Evolutionary conservation across 2,888 invertebrate species (phyloP), one percentile per base, ranked within the genome.

Genomic region (Noctua janthina): DNA sequence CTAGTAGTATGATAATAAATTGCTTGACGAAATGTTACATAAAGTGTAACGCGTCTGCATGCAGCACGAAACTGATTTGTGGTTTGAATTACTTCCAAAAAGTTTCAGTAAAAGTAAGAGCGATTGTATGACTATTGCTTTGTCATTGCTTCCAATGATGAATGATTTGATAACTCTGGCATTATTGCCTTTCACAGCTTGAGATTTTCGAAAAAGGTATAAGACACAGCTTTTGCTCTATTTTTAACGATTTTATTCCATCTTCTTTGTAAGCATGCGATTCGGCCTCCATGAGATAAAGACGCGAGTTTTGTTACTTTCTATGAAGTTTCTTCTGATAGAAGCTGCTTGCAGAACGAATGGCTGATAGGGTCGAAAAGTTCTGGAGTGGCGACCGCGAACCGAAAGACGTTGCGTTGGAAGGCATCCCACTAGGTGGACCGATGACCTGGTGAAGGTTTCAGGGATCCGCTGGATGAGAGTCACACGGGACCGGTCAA

Each of bases 101-200:
- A 49, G 66, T 54, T 64, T 70, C 20, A 81, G 62, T 56, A 77
- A 81, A 81, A 70, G 84, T 81, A 39, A 64, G 3, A 81, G 62
- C 20, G 11, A 70, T n/a, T 51, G 35, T 56, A n/a, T 13, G 13
- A 39, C 35, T 62, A 29, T 51, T 64, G 78, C 69, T 64, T 78
- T 54, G 56, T 78, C 69, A 83, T 62, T 78, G 17, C 0, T 35
- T 76, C 17, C 46, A 81, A 70, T 56, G 69, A 78, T 84, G 49
- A 64, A 56, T 56, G 17, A 78, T 70, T 78, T 56, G 69, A 66
- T 78, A 70, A 43, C 62, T 54, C 46, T 2, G 11, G 2, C 10
- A 2, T 46, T 46, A 83, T 64, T 81, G 39, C 78, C 69, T 81
- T 81, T 78, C 56, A 77, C 78, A n/a, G 29, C 15, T 83, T 54